Evolutionary conservation across 2,888 invertebrate species (phyloP).

Genomic region (Monochamus alternatus): DNA sequence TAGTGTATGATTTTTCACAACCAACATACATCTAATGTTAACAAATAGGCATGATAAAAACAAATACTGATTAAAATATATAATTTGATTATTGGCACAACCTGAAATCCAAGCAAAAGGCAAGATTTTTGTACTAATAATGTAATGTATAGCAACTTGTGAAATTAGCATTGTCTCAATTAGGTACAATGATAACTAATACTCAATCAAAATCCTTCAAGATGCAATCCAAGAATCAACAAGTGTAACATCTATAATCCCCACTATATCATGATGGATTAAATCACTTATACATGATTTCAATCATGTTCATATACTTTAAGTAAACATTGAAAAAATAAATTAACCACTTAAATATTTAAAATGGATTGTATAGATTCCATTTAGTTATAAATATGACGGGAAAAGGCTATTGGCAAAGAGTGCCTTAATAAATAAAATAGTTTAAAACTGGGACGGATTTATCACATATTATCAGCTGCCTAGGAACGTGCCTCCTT

Average conservation of each 20-base stretch:
- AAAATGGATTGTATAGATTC: slow-evolving; percentile 6
- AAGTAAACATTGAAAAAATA: background rate
- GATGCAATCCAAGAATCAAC: background rate
- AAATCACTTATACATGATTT: background rate
- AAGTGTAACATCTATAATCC: too few species aligned
- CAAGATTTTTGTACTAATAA: slow-evolving; percentile 34
- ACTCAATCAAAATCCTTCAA: background rate
- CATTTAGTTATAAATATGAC: background rate
- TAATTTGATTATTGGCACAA: slow-evolving; percentile 24
- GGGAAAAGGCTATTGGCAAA: slow-evolving; percentile 11
- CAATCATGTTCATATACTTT: background rate
- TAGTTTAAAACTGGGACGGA: slow-evolving; percentile 32
- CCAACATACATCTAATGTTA: background rate
- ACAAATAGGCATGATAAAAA: background rate
- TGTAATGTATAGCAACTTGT: background rate
- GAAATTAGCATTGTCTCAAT: slow-evolving; percentile 6
- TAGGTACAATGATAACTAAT: background rate
- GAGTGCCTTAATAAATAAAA: slow-evolving; percentile 20
- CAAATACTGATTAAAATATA: too few species aligned
- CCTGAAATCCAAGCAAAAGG: slow-evolving; percentile 26
- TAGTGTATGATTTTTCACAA: too few species aligned
- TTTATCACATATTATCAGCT: slow-evolving; percentile 45
- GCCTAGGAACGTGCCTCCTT: slow-evolving; percentile 60
- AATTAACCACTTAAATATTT: background rate
- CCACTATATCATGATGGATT: background rate